Base-by-base conservation (phyloP, 2,888 invertebrate genomes). In the Caradrina clavipalpis region DNA sequence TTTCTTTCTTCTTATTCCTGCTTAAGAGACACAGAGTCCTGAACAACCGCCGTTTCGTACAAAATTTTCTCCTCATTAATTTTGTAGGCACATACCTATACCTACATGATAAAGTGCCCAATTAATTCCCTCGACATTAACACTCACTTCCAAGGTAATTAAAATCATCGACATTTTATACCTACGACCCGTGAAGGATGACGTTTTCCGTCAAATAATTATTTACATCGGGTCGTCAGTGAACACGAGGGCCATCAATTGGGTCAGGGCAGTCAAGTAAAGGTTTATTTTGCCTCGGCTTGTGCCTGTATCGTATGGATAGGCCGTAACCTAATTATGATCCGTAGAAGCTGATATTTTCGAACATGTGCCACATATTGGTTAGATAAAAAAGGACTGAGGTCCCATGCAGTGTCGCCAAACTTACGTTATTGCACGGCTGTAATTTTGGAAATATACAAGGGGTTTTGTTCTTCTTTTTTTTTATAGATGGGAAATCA, bases 181-280 rank as follows among this genome's bases (percentile, higher is more conserved):
- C 55, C 51, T 50, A 59, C 17, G 19, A 6, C 2, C 21, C 11
- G 45, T 21, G 66, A 19, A 56, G 35, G 35, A 75, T 63, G 42
- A 42, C 35, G 49, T 70, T 74, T 68, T 67, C 64, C 39, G 45
- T 71, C 49, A 50, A 71, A 74, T 74, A 45, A 78, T 76, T 57
- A 78, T 72, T 58, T 64, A 71, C 58, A 69, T 61, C 65, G 59
- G 76, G 77, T 73, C 77, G 59, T 66, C 50, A 64, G 64, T 68
- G 21, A 45, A 68, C 57, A 49, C 66, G 63, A 74, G 67, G 57
- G 55, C 68, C 54, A 77, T 80, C 76, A 85, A 85, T 74, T 86
- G 80, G 86, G 86, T 87, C 86, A 84, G 69, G 69, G 79, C 58
- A 79, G 76, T 72, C 75, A 81, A 78, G 78, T 80, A 68, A 72